These are phyloP conservation scores for Myotis daubentonii DNA, from an alignment of 2,797 vertebrate species.

Conservation along the genomic window DNA sequence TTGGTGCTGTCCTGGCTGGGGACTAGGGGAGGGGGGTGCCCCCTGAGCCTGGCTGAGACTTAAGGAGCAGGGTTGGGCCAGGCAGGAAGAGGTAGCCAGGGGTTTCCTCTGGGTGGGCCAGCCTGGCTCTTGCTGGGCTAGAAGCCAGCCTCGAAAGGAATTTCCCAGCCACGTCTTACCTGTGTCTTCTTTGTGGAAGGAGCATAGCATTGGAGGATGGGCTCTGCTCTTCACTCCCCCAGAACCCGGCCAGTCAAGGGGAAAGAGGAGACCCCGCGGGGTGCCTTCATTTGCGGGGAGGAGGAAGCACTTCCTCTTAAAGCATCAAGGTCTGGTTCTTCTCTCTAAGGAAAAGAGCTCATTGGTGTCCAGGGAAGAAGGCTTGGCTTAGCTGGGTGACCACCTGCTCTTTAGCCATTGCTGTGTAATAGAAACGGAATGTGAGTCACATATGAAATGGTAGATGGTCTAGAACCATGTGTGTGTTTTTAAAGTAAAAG, in stretches of 20 bases:
- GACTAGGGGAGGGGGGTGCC: not conserved
- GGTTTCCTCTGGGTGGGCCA: constrained; percentile 9
- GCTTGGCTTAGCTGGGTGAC: not conserved
- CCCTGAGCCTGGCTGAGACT: not conserved
- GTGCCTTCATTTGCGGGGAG: not conserved
- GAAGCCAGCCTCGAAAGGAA: constrained; percentile 11
- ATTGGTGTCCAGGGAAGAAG: not conserved
- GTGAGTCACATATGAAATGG: not conserved
- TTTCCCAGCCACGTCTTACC: not conserved
- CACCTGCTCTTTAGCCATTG: not conserved
- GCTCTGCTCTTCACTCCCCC: not conserved
- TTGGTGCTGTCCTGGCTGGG: not conserved
- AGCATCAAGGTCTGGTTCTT: not conserved
- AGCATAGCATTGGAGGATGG: not conserved
- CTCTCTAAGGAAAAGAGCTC: not conserved
- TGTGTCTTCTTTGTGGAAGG: not conserved
- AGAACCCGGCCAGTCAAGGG: not conserved
- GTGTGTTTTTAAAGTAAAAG: not conserved
- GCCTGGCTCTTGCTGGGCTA: not conserved
- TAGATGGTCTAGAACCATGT: not conserved
- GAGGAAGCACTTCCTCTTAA: not conserved
- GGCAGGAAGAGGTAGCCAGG: not conserved
- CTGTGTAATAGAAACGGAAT: not conserved
- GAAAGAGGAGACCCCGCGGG: not conserved
- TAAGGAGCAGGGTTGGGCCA: not conserved